Conservation (phyloP, 2,113 vertebrate species). For the Alectura lathami region DNA sequence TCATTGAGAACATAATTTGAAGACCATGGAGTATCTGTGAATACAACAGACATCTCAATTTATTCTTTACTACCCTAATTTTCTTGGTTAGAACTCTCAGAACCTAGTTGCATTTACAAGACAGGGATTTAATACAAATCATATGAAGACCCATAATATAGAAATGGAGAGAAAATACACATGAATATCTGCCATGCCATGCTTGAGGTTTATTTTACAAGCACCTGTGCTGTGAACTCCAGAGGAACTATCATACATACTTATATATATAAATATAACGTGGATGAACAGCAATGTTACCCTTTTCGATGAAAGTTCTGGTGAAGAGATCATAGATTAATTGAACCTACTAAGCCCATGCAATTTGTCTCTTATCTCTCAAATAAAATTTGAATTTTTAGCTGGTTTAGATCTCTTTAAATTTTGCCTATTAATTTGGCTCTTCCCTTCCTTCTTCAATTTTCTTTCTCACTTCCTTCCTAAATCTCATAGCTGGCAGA, state of each 20-base stretch:
- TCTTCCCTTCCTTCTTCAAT: neutral
- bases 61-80: neutral
- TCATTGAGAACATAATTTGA: neutral
- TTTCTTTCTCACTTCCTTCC: neutral
- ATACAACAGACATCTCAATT: neutral
- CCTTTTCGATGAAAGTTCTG: neutral
- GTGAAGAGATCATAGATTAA: neutral
- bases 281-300: neutral
- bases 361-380: neutral
- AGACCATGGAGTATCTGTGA: neutral
- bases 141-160: neutral
- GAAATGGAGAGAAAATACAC: neutral
- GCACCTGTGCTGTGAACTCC: neutral
- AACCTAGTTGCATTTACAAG: neutral
- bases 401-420: neutral
- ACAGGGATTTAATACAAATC: neutral
- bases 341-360: neutral
- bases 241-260: neutral
- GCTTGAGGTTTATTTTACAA: neutral
- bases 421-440: fast-evolving
- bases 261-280: neutral
- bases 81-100: neutral
- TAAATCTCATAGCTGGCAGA: neutral
- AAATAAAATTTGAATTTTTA: neutral
- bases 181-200: neutral